These are phyloP conservation scores for Philonicus albiceps DNA, from an alignment of 2,888 invertebrate species.

Conservation along the genomic window DNA sequence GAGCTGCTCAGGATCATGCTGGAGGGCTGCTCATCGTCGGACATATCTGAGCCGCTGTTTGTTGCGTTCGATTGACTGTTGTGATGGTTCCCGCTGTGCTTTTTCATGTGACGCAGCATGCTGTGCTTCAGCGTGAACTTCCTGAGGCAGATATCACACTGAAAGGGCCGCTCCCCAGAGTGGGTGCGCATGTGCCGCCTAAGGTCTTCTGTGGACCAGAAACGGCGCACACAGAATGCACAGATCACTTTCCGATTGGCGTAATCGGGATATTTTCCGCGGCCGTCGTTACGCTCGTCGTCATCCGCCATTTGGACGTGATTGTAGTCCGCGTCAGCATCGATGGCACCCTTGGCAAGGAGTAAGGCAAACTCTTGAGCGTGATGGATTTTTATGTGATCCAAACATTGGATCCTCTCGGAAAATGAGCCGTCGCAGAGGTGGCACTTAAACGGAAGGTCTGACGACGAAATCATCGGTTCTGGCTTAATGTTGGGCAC, in stretches of 20 bases:
- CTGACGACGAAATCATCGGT: slow-evolving; percentile 64
- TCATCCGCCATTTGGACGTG: slow-evolving; percentile 65
- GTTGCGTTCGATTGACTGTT: slow-evolving; percentile 52
- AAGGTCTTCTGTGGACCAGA: slow-evolving; percentile 94
- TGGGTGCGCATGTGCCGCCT: slow-evolving; percentile 94
- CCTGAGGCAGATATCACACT: slow-evolving; percentile 87
- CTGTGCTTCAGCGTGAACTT: slow-evolving; percentile 93
- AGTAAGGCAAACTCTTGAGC: slow-evolving; percentile 80
- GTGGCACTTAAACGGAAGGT: slow-evolving; percentile 90
- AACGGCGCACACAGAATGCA: slow-evolving; percentile 90
- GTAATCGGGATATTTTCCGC: slow-evolving; percentile 85
- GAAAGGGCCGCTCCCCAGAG: slow-evolving; percentile 90
- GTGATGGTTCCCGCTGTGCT: slow-evolving; percentile 75
- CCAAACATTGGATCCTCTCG: slow-evolving; percentile 79
- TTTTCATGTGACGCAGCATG: slow-evolving; percentile 92
- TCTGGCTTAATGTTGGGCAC: slow-evolving; percentile 41
- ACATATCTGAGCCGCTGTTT: slow-evolving; percentile 61
- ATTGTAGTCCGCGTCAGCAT: slow-evolving; percentile 65
- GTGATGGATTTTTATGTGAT: slow-evolving; percentile 81
- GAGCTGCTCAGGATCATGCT: slow-evolving; percentile 40
- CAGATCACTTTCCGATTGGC: slow-evolving; percentile 89
- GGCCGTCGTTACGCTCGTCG: slow-evolving; percentile 72
- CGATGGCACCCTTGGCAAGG: slow-evolving; percentile 82
- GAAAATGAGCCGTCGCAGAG: slow-evolving; percentile 88
- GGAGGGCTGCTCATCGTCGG: slow-evolving; percentile 60